phyloP scores from a whole-genome alignment of 1,140 invertebrate species.

The Cyphomyrmex costatus region DNA sequence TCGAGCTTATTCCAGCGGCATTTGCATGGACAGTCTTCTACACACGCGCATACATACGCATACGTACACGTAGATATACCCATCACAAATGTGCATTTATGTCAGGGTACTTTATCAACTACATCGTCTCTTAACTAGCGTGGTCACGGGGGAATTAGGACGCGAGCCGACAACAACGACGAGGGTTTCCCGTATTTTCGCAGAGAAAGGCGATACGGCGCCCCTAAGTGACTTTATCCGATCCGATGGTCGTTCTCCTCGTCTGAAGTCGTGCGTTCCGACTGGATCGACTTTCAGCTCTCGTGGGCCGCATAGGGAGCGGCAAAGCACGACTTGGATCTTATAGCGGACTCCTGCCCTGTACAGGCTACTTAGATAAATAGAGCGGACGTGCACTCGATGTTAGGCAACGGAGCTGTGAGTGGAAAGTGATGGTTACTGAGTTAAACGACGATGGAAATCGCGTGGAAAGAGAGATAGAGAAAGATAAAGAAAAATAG shows the following conservation, averaged over 20 bases:
- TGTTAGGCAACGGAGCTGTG: constrained; percentile 37
- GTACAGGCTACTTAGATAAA: constrained; percentile 67
- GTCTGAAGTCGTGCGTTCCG: constrained; percentile 51
- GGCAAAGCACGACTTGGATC: constrained; percentile 45
- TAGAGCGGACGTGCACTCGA: constrained; percentile 59
- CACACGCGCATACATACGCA: neutral
- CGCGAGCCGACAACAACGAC: constrained; percentile 38
- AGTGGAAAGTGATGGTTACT: constrained; percentile 61
- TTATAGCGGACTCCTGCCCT: constrained; percentile 38
- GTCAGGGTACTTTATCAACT: constrained; percentile 38
- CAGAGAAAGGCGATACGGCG: constrained; percentile 48
- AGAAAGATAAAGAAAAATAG: constrained; percentile 11
- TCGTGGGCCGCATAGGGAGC: neutral
- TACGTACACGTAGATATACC: neutral
- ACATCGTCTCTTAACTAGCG: constrained; percentile 43
- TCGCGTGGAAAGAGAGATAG: constrained; percentile 34
- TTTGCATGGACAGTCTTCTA: constrained; percentile 31
- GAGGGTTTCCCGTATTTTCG: constrained; percentile 58
- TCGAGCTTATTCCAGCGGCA: constrained; percentile 38
- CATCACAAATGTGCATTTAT: neutral
- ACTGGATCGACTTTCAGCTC: constrained; percentile 50
- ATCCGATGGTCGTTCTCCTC: constrained; percentile 50
- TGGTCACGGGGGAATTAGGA: constrained; percentile 48
- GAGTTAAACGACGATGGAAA: constrained; percentile 9
- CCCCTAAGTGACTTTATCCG: constrained; percentile 67